Base-by-base conservation (phyloP, 1,140 invertebrate species). In the Pseudomyrmex flavicornis region DNA sequence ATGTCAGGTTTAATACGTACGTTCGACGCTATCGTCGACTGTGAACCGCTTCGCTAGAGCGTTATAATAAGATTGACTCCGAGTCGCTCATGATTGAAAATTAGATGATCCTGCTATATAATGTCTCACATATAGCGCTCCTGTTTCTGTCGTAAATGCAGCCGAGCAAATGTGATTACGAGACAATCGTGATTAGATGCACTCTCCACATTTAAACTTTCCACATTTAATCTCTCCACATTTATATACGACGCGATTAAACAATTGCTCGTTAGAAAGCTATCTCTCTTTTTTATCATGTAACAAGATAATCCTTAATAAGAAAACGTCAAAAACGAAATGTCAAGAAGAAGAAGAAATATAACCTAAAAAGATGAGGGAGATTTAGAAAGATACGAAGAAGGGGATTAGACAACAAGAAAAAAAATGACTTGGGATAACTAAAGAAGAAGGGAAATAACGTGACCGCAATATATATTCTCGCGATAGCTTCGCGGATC, bases 61-160 rank as follows among this genome's bases (percentile, higher is more conserved):
- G 65, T 79, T 77, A 69, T 79, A 79, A 79, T 79, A 79, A 79
- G 76, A 69, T 79, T 79, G 35, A 79, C 15, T 69, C 20, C 0
- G 10, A 77, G 13, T 77, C 17, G 48, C 48, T 68, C 50, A 35
- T 69, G 63, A 79, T 79, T 79, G 20, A 20, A 79, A 79, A 70
- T 79, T 79, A 79, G 52, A 79, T 79, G 48, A 79, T 79, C 65
- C 20, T 17, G 20, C 65, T 48, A 46, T 35, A 35, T 79, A 58
- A 69, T 79, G 35, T 44, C 63, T 58, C 5, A 35, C 54, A 13
- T 26, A 13, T n/a, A 70, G 44, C 52, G 35, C 20, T 20, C 63
- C 46, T 13, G 46, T 46, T 15, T 26, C 15, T 10, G 10, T 8
- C 17, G 22, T 35, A n/a, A 66, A 65, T 50, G n/a, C 72, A 35